Evolutionary conservation across 2,888 invertebrate species (phyloP).

Genomic region (Dolichopus griseipennis): DNA sequence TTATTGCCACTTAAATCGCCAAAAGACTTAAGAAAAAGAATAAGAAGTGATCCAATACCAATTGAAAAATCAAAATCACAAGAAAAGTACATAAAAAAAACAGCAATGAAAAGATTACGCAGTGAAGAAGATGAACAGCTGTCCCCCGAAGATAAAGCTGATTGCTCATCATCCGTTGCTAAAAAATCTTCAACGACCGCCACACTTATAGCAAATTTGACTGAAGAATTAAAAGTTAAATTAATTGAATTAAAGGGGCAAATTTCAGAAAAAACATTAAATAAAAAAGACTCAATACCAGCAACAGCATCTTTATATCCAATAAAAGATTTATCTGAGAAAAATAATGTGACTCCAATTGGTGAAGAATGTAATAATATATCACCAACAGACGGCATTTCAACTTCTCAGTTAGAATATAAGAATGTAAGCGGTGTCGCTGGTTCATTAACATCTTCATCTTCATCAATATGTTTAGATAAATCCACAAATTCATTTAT

Average conservation of each 20-base stretch:
- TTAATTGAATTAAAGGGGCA: background rate
- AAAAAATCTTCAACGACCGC: constrained; percentile 33
- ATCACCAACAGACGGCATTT: too few relatives aligned
- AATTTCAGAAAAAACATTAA: background rate
- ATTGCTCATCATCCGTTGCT: constrained; percentile 29
- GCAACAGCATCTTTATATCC: too few relatives aligned
- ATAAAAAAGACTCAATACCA: too few relatives aligned
- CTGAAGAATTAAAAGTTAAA: constrained; percentile 11
- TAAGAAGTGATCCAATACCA: background rate
- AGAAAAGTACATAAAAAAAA: constrained; percentile 24
- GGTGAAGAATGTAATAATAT: too few relatives aligned
- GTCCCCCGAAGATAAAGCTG: constrained; percentile 25
- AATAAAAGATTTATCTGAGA: too few relatives aligned
- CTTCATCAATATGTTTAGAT: too few relatives aligned
- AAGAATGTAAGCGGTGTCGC: too few relatives aligned
- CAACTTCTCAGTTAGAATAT: too few relatives aligned
- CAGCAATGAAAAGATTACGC: constrained; percentile 39
- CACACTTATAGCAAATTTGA: constrained; percentile 12
- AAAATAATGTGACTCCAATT: too few relatives aligned
- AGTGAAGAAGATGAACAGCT: constrained; percentile 39
- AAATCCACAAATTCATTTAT: too few relatives aligned
- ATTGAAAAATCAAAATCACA: constrained; percentile 13
- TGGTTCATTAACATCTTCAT: too few relatives aligned
- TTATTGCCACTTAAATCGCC: constrained; percentile 8
- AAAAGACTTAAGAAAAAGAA: constrained; percentile 11